Evolutionary conservation across 2,888 invertebrate genomes (phyloP), one percentile per base, ranked within the genome.

Genomic region (Alsophila aescularia): DNA sequence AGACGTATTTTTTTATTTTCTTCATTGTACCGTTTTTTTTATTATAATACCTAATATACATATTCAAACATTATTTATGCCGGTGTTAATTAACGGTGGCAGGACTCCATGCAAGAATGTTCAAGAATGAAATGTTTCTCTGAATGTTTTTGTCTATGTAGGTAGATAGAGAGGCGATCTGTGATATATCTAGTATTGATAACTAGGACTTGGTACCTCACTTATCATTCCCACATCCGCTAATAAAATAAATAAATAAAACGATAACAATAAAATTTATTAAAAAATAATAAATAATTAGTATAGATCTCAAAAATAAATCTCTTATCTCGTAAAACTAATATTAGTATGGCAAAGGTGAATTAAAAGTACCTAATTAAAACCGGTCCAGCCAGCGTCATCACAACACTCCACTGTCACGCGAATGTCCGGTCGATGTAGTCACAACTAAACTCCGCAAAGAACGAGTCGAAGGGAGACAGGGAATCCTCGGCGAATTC

Each of bases 401-500:
- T 64, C 77, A 80, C 78, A 70, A 63, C 79, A 81, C 78, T 67
- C 64, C 82, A 87, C 85, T 78, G 75, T 89, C 88, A 91, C 88
- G 87, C 80, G 68, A 90, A 91, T 69, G 90, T 90, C 67, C 90
- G 82, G 70, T 91, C 91, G 37, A 87, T 79, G 70, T 91, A 91
- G 43, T 90, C 90, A 71, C 83, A 89, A 64, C 90, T 90, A 71
- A 92, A 92, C 69, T 92, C 92, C 43, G 91, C 89, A 70, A 92
- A 88, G 77, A 92, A 92, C 49, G 90, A 81, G 69, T 94, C 93
- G 66, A 93, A 93, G 0, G 93, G 93, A 35, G 93, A 93, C 13
- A 94, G 79, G 4, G 93, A 93, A 52, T 93, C 90, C 66, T 92
- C 92, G 6, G 89, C 85, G 72, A 87, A 89, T 67, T 91, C 91